A percentile compares a stretch with the other conserved stretches of the same genome.
Evolutionary conservation across 2,888 invertebrate genomes (phyloP).

Genomic region (Maniola hyperantus): DNA sequence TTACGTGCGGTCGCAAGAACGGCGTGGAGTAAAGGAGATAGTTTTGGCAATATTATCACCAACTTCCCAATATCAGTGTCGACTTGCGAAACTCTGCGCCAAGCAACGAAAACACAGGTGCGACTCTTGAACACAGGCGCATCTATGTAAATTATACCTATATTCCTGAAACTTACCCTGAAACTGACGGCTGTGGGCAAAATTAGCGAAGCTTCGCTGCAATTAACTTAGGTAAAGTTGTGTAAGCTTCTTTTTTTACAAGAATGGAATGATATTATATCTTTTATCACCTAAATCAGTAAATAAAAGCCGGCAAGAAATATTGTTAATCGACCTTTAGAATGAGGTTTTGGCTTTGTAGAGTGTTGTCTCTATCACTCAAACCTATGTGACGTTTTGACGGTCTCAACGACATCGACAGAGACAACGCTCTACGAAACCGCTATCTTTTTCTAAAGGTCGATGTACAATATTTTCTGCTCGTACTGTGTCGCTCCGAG

Average conservation of each 20-base stretch:
- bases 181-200: not conserved
- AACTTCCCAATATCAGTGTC: slow-evolving; percentile 75
- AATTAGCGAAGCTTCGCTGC: not conserved
- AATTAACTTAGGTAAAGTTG: too few species aligned
- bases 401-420: too few species aligned
- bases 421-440: too few species aligned
- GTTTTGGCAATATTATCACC: slow-evolving; percentile 75
- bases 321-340: too few species aligned
- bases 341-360: too few species aligned
- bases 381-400: too few species aligned
- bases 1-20: slow-evolving; percentile 17
- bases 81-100: slow-evolving; percentile 77
- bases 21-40: slow-evolving; percentile 46
- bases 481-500: too few species aligned
- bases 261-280: not conserved
- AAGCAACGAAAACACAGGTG: slow-evolving; percentile 55
- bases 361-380: too few species aligned
- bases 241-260: not conserved
- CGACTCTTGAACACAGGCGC: slow-evolving; percentile 16
- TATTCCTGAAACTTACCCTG: not conserved
- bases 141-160: slow-evolving; percentile 7
- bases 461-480: too few species aligned
- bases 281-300: too few species aligned
- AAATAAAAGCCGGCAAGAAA: too few species aligned
- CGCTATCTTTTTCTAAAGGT: too few species aligned